Conservation (phyloP, 2,888 invertebrate genomes). For the Callimorpha dominula region DNA sequence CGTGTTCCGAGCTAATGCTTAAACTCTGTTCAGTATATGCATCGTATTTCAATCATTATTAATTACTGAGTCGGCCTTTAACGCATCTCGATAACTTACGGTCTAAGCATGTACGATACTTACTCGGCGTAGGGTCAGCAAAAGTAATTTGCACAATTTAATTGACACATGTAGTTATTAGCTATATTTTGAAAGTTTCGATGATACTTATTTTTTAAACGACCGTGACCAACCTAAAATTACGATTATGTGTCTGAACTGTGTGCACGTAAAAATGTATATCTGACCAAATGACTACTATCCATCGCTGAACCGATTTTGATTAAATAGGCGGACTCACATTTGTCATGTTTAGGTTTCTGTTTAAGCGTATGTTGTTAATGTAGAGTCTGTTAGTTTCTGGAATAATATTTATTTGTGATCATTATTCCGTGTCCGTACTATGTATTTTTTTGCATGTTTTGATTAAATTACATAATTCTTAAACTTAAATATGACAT, state of each 20-base stretch:
- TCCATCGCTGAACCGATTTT: too few species aligned
- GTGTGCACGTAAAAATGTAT: too few species aligned
- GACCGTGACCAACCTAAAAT: neutral
- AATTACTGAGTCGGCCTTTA: slow-evolving; percentile 55
- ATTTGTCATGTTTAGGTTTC: too few species aligned
- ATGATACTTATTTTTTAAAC: neutral
- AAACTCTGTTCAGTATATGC: slow-evolving; percentile 52
- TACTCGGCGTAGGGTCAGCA: slow-evolving; percentile 52
- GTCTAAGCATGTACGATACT: slow-evolving; percentile 52
- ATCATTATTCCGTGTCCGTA: too few species aligned
- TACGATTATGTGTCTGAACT: neutral
- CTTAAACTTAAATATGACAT: too few species aligned
- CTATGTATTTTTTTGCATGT: too few species aligned
- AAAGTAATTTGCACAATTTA: slow-evolving; percentile 14
- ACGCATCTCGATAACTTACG: slow-evolving; percentile 58
- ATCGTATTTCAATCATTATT: slow-evolving; percentile 58
- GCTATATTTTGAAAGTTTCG: neutral
- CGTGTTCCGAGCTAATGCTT: slow-evolving; percentile 47
- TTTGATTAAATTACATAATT: too few species aligned
- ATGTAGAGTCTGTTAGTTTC: too few species aligned
- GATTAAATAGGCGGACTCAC: too few species aligned
- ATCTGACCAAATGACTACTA: too few species aligned
- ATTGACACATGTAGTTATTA: neutral
- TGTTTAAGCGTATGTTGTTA: too few species aligned
- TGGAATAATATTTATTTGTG: too few species aligned